A percentile compares a stretch with the other conserved stretches of the same genome.
Conservation (phyloP, 2,113 vertebrate species). For the Cercopithecus mona region DNA sequence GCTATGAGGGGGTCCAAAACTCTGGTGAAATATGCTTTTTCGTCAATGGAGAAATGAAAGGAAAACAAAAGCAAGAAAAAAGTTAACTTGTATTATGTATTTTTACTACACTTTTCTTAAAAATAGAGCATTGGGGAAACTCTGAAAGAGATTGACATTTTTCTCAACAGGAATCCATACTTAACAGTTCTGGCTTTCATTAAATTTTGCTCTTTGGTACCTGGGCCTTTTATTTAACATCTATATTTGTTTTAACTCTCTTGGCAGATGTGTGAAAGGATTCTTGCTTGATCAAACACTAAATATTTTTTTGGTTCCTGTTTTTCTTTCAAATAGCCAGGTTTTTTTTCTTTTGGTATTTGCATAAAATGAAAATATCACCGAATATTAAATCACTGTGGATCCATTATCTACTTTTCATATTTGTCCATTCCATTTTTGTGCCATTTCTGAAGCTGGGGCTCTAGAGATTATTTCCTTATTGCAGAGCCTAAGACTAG, state of each 20-base stretch:
- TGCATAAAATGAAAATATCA: constrained; percentile 80
- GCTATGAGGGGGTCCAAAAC: constrained; percentile 60
- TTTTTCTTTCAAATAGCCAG: constrained; percentile 77
- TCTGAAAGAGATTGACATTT: constrained; percentile 87
- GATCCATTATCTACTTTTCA: constrained; percentile 81
- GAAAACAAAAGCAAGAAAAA: constrained; percentile 79
- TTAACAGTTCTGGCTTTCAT: constrained; percentile 89
- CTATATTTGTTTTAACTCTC: constrained; percentile 85
- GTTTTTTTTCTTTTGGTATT: constrained; percentile 76
- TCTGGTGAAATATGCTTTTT: constrained; percentile 73
- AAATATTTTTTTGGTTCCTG: constrained; percentile 74
- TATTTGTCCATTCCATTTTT: constrained; percentile 81
- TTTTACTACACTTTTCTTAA: constrained; percentile 94
- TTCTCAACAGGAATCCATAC: constrained; percentile 88
- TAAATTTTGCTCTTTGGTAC: constrained; percentile 91
- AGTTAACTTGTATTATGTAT: constrained; percentile 91
- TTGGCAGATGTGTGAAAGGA: constrained; percentile 78
- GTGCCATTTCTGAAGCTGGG: constrained; percentile 81
- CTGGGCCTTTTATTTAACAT: constrained; percentile 89
- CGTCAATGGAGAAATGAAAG: constrained; percentile 67
- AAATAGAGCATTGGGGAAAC: constrained; percentile 87
- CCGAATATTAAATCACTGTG: constrained; percentile 83
- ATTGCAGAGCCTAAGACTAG: constrained; percentile 74
- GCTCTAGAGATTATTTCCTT: constrained; percentile 75
- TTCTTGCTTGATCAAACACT: constrained; percentile 78